These are phyloP conservation scores for Polypedilum pembai DNA, from an alignment of 1,140 invertebrate genomes.

Conservation along the genomic window DNA sequence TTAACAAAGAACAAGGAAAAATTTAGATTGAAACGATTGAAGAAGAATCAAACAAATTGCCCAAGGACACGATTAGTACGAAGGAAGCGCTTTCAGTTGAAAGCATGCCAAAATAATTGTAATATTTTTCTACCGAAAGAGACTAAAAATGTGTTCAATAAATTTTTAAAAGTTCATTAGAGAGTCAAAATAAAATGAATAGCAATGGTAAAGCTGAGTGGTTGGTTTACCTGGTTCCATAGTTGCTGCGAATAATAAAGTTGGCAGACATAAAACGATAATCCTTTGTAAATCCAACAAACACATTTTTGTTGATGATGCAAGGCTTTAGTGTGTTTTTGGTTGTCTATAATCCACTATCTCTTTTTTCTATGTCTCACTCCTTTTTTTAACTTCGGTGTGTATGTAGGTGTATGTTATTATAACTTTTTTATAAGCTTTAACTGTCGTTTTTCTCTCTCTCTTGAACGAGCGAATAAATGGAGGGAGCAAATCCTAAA, in stretches of 20 bases:
- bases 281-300: slow-evolving; percentile 30
- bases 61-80: no score
- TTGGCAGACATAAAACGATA: slow-evolving; percentile 42
- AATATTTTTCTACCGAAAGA: no score
- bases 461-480: no score
- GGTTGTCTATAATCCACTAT: background rate
- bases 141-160: no score
- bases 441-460: background rate
- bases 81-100: no score
- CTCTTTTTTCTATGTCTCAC: background rate
- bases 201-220: no score
- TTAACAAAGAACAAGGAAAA: no score
- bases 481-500: background rate
- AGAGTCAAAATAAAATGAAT: no score
- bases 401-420: background rate
- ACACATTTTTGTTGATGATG: slow-evolving; percentile 22
- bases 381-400: background rate
- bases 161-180: no score
- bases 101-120: no score
- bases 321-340: background rate
- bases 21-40: no score
- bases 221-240: slow-evolving; percentile 41
- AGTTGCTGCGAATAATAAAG: slow-evolving; percentile 42
- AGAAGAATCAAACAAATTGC: no score
- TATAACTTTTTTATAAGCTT: background rate